Evolutionary conservation across 2,113 vertebrate genomes (phyloP), one percentile per base, ranked within the genome.

Genomic region (Scophthalmus maximus): DNA sequence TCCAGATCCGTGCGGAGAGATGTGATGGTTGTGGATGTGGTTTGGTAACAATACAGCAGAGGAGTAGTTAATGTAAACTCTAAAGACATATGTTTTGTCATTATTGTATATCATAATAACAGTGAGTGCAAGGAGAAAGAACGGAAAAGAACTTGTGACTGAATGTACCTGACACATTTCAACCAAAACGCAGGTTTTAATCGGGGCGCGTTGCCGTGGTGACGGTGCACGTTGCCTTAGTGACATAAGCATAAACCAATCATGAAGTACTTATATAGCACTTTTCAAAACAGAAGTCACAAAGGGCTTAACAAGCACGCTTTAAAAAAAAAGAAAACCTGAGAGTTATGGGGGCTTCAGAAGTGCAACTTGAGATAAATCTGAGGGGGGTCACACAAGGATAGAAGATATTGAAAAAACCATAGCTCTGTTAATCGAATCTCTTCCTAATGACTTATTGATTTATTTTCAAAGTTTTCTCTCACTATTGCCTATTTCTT

Each of bases 1-100:
- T 10, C 38, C 60, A 42, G 46, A 77, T 79, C 76, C 73, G 78
- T 59, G 68, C 78, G 68, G 68, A 14, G 59, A 71, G 60, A 76
- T 69, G 65, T 57, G 76, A 74, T 49, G 42, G 56, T 29, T 64
- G 61, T 26, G 77, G 53, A 60, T 72, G 30, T 46, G 49, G 66
- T 51, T 27, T 56, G 55, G 68, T 57, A 58, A 36, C 22, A 20
- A 56, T 32, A 18, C 69, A 40, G 65, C 63, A 38, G 68, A 66
- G 59, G 12, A 25, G 14, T n/a, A 23, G 30, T 27, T 40, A 64
- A 53, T 6, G 1, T 30, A 17, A n/a, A 30, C 6, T 51, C 3
- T 9, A 34, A 30, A 29, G 22, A n/a, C 1, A 18, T 18, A 40
- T 20, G 47, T 25, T 4, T 29, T 23, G 7, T 38, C 42, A 27